Evolutionary conservation across 2,113 vertebrate species (phyloP).

Genomic region (Gasterosteus aculeatus): DNA sequence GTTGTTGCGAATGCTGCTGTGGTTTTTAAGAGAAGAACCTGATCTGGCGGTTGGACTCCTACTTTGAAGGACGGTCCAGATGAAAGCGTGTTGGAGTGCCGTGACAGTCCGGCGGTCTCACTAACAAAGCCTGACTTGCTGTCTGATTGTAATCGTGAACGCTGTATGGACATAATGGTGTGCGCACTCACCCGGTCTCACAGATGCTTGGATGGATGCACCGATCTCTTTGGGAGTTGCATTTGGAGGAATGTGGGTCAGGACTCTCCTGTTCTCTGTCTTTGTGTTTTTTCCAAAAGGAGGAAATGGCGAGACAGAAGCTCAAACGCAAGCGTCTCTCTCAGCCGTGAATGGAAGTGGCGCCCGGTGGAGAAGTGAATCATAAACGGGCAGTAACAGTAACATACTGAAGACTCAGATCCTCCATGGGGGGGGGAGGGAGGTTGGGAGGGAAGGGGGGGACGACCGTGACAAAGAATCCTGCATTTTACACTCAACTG

Average conservation of each 20-base stretch:
- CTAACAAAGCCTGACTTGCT: conserved; percentile 66
- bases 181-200: conserved; percentile 44
- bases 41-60: conserved; percentile 46
- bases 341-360: conserved; percentile 67
- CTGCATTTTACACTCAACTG: conserved; percentile 58
- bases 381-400: conserved; percentile 31
- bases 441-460: conserved; percentile 36
- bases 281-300: conserved; percentile 76
- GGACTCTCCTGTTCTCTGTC: conserved; percentile 68
- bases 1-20: conserved; percentile 40
- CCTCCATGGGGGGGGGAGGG: conserved; percentile 51
- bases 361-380: conserved; percentile 42
- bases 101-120: conserved; percentile 47
- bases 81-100: conserved; percentile 45
- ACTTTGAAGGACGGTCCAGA: conserved; percentile 60
- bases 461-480: conserved; percentile 46
- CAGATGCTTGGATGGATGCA: conserved; percentile 45
- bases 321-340: conserved; percentile 80
- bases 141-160: conserved; percentile 45
- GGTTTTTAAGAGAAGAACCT: conserved; percentile 39
- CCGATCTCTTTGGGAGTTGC: conserved; percentile 29
- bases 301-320: conserved; percentile 76
- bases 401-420: conserved; percentile 58
- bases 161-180: conserved; percentile 53
- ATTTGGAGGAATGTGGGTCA: conserved; percentile 58